A percentile compares a stretch with the other conserved stretches of the same genome.
phyloP scores from a whole-genome alignment of 2,797 vertebrate genomes.

The Chaetophractus vellerosus region DNA sequence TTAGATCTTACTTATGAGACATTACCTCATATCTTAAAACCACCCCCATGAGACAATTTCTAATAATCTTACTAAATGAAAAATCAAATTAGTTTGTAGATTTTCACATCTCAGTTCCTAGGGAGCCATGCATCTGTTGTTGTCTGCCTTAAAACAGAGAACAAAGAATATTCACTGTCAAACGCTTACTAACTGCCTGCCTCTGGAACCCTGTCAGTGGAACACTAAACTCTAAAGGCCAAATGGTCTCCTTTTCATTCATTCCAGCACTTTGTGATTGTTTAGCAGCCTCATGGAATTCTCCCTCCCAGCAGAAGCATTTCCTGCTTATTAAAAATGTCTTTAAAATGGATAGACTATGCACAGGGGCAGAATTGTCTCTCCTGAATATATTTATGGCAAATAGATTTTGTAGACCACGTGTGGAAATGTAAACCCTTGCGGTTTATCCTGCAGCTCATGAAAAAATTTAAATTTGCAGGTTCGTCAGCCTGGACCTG shows the following conservation, averaged over 20 bases:
- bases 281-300: slow-evolving; percentile 37
- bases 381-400: slow-evolving; percentile 33
- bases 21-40: slow-evolving; percentile 47
- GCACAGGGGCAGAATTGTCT: slow-evolving; percentile 24
- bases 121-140: not conserved
- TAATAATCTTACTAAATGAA: slow-evolving; percentile 61
- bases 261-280: slow-evolving; percentile 10
- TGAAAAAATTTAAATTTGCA: slow-evolving; percentile 57
- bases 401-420: slow-evolving; percentile 40
- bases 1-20: slow-evolving; percentile 53
- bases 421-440: slow-evolving; percentile 22
- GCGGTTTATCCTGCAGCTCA: slow-evolving; percentile 21
- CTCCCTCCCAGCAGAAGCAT: not conserved
- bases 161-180: not conserved
- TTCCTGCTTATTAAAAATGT: slow-evolving; percentile 70
- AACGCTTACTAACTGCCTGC: not conserved
- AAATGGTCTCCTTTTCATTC: not conserved
- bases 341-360: slow-evolving; percentile 60
- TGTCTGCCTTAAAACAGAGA: slow-evolving; percentile 44
- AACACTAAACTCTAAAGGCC: not conserved
- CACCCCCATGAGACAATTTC: not conserved
- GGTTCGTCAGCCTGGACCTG: slow-evolving; percentile 10
- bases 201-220: not conserved
- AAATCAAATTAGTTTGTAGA: slow-evolving; percentile 3
- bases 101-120: slow-evolving; percentile 34